These are phyloP conservation scores for Pseudobourletiella spinata DNA, from an alignment of 1,140 invertebrate genomes.

Conservation along the genomic window DNA sequence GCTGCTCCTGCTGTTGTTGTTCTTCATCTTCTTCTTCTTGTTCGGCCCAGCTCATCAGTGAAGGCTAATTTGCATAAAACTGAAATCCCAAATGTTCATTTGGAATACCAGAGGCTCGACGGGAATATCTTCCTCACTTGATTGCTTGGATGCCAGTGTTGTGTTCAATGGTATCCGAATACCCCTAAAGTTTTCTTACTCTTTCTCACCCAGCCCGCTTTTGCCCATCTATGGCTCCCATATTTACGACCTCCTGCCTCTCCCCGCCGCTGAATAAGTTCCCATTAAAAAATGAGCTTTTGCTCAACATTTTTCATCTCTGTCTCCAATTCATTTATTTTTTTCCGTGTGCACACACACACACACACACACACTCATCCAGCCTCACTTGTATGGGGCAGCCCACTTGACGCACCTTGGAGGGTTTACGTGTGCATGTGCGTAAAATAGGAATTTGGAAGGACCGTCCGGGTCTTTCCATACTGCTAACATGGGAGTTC, in stretches of 20 bases:
- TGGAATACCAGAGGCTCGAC: conserved; percentile 3
- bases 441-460: too few relatives aligned
- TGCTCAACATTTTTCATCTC: not conserved
- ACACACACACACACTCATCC: not conserved
- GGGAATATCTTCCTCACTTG: too few relatives aligned
- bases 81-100: conserved; percentile 6
- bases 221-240: not conserved
- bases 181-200: too few relatives aligned
- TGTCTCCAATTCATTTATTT: not conserved
- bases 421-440: too few relatives aligned
- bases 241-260: too few relatives aligned
- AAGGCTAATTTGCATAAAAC: conserved; percentile 6
- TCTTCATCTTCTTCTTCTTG: not conserved
- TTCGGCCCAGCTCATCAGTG: not conserved
- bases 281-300: not conserved
- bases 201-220: not conserved
- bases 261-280: too few relatives aligned
- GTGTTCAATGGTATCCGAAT: too few relatives aligned
- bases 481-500: too few relatives aligned
- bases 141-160: too few relatives aligned
- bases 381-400: too few relatives aligned
- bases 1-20: not conserved
- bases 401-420: too few relatives aligned
- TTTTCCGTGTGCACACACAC: not conserved
- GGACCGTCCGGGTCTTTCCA: too few relatives aligned